Evolutionary conservation across 2,888 invertebrate genomes (phyloP), one percentile per base, ranked within the genome.

Genomic region (Germaria angustata): DNA sequence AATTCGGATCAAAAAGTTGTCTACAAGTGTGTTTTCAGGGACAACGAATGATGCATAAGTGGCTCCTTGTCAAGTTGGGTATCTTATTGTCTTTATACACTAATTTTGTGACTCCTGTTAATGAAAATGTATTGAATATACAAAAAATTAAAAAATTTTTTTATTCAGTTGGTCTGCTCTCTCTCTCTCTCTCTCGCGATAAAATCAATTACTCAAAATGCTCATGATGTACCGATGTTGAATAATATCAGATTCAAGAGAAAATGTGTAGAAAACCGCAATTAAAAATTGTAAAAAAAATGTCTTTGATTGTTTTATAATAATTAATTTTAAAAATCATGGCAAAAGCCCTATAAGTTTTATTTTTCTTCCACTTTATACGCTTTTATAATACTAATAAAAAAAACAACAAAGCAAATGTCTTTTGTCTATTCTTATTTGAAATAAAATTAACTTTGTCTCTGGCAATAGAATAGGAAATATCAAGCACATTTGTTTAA

Each of bases 141-240:
- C n/a, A n/a, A n/a, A n/a, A n/a, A n/a, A n/a, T n/a, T n/a, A n/a
- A n/a, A n/a, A n/a, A n/a, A n/a, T 5, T 6, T 6, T 55, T 28
- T 15, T 39, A 17, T 53, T 41, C 20, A 39, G 61, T 69, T 69
- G 77, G 77, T 57, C 61, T n/a, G n/a, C n/a, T n/a, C n/a, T n/a
- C n/a, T n/a, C n/a, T n/a, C n/a, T n/a, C n/a, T n/a, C n/a, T n/a
- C n/a, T n/a, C n/a, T n/a, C n/a, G n/a, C n/a, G n/a, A n/a, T n/a
- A n/a, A n/a, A n/a, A n/a, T n/a, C n/a, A n/a, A n/a, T n/a, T n/a
- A n/a, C n/a, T n/a, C 39, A 59, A 28, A 76, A 34, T 41, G 51
- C 41, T 69, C n/a, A n/a, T 63, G 77, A 77, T 77, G 61, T 76
- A 57, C 24, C 34, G 53, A 24, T 69, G 63, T 68, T 61, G 15